Evolutionary conservation across 2,888 invertebrate genomes (phyloP).

Genomic region (Suillia variegata): DNA sequence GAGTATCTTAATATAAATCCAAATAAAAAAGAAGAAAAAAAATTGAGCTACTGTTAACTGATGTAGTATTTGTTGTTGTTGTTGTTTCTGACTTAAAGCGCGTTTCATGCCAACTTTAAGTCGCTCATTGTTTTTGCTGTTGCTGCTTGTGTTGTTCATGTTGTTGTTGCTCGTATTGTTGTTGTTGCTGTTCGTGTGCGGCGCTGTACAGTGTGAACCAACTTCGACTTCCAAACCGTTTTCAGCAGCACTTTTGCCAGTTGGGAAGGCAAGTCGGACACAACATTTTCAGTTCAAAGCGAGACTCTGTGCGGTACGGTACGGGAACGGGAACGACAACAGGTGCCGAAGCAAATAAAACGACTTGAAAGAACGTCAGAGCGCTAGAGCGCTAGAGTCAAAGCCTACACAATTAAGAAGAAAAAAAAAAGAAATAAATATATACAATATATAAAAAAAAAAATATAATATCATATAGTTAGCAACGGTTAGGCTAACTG

Average conservation of each 20-base stretch:
- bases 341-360: neutral
- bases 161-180: neutral
- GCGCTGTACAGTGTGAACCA: neutral
- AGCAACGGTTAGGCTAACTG: neutral
- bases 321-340: neutral
- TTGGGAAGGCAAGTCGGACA: neutral
- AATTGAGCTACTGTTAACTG: too few relatives aligned
- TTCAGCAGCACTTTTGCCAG: neutral
- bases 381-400: too few relatives aligned
- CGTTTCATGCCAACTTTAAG: neutral
- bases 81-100: neutral
- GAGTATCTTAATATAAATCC: too few relatives aligned
- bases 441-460: too few relatives aligned
- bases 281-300: neutral
- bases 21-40: too few relatives aligned
- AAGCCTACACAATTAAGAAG: too few relatives aligned
- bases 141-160: neutral
- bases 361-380: too few relatives aligned
- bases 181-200: neutral
- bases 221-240: slow-evolving; percentile 1
- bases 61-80: too few relatives aligned
- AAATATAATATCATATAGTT: too few relatives aligned
- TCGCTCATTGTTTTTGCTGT: neutral
- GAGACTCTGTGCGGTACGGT: slow-evolving; percentile 1
- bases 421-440: too few relatives aligned